Evolutionary conservation across 2,113 vertebrate genomes (phyloP).

Genomic region (Amblyopsis rosae): DNA sequence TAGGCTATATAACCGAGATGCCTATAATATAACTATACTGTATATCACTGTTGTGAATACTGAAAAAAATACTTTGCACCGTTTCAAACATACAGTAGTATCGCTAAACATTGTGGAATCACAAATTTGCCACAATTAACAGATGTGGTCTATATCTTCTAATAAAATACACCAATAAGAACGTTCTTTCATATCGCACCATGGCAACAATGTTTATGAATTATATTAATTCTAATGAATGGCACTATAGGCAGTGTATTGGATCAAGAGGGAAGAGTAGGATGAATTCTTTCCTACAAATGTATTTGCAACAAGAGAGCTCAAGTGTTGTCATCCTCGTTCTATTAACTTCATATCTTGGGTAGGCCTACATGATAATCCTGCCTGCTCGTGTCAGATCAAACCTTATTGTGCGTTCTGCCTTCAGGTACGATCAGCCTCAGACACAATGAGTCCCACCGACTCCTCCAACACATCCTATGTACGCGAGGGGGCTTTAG

Average conservation of each 20-base stretch:
- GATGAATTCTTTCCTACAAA: neutral
- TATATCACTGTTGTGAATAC: conserved; percentile 2
- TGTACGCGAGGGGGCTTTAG: conserved; percentile 35
- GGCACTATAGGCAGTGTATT: neutral
- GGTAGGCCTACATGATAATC: neutral
- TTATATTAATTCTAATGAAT: conserved; percentile 2
- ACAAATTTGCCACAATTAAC: neutral
- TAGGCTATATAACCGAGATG: neutral
- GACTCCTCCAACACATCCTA: conserved; percentile 72
- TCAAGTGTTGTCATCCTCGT: neutral
- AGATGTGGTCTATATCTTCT: neutral
- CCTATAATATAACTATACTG: conserved; percentile 10
- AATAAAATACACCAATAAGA: neutral
- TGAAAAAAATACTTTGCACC: conserved; percentile 18
- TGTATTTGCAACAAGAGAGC: neutral
- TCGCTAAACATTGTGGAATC: neutral
- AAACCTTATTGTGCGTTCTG: conserved; percentile 14
- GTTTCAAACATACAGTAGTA: neutral
- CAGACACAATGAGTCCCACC: conserved; percentile 75
- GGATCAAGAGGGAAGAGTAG: neutral
- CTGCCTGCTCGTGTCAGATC: neutral
- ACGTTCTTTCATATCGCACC: neutral
- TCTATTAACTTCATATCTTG: conserved; percentile 1
- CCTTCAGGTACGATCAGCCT: conserved; percentile 37
- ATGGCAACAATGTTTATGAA: neutral